Evolutionary conservation across 2,797 vertebrate species (phyloP).

Genomic region (Anguilla pacifica): DNA sequence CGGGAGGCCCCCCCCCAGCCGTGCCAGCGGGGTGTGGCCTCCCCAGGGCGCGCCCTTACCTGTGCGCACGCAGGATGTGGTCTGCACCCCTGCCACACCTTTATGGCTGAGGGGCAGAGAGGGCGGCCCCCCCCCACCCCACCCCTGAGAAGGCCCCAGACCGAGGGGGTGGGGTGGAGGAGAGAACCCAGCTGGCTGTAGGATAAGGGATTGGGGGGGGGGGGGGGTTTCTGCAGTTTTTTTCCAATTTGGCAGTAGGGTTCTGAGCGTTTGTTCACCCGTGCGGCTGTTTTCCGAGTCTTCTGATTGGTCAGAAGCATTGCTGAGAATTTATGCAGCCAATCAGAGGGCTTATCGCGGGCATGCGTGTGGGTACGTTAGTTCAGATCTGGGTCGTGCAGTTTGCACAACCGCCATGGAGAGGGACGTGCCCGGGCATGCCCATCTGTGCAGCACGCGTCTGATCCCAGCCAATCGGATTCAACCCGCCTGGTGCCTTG

Average conservation of each 20-base stretch:
- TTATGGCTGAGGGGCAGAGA: too few species aligned
- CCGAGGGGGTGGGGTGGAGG: background rate
- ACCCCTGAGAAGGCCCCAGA: slow-evolving; percentile 13
- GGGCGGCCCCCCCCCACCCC: background rate
- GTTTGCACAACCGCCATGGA: slow-evolving; percentile 32
- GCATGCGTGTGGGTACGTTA: background rate
- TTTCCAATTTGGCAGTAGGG: background rate
- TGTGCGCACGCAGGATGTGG: too few species aligned
- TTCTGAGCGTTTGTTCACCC: background rate
- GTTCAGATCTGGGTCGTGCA: background rate
- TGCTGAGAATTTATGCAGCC: background rate
- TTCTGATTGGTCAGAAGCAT: background rate
- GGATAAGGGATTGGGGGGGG: background rate
- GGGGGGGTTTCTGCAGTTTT: background rate
- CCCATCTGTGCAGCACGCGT: background rate
- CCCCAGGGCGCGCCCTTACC: too few species aligned
- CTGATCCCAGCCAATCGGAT: background rate
- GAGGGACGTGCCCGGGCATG: slow-evolving; percentile 37
- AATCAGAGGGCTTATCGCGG: background rate
- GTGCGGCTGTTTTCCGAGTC: background rate
- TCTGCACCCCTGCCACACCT: too few species aligned
- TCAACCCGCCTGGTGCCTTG: background rate
- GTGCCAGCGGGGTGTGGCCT: too few species aligned
- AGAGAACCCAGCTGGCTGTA: background rate
- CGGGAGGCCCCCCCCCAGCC: background rate